Conservation (phyloP, 2,113 vertebrate species). For the Callithrix jacchus region DNA sequence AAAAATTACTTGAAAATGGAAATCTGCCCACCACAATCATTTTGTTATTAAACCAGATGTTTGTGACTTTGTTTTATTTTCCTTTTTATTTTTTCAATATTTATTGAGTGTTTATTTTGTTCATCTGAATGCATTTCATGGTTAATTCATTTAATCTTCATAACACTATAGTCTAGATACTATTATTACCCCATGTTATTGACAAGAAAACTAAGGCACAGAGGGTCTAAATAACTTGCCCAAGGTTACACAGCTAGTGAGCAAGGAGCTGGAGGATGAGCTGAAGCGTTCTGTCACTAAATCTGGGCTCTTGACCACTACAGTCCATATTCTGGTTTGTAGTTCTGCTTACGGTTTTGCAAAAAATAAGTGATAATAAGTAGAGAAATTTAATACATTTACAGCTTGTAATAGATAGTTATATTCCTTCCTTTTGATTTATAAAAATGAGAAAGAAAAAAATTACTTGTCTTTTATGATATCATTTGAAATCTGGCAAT, state of each 20-base stretch:
- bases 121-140: neutral
- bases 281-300: neutral
- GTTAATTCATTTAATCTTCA: neutral
- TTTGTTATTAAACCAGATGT: neutral
- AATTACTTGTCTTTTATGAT: slow-evolving; percentile 66
- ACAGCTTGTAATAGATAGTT: slow-evolving; percentile 30
- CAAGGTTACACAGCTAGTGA: neutral
- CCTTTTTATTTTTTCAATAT: neutral
- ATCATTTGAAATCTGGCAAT: slow-evolving; percentile 71
- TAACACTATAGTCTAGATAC: neutral
- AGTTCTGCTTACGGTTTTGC: neutral
- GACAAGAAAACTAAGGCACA: neutral
- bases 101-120: neutral
- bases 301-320: neutral
- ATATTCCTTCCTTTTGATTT: slow-evolving; percentile 60
- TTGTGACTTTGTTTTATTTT: neutral
- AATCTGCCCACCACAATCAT: neutral
- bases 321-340: accelerated
- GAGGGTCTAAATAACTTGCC: neutral
- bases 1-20: neutral
- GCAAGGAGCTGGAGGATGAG: too few relatives aligned
- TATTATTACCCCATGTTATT: neutral
- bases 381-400: slow-evolving; percentile 47
- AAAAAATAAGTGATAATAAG: slow-evolving; percentile 44
- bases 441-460: slow-evolving; percentile 66